Base-by-base conservation (phyloP, 2,797 vertebrate genomes). In the Oreortyx pictus region DNA sequence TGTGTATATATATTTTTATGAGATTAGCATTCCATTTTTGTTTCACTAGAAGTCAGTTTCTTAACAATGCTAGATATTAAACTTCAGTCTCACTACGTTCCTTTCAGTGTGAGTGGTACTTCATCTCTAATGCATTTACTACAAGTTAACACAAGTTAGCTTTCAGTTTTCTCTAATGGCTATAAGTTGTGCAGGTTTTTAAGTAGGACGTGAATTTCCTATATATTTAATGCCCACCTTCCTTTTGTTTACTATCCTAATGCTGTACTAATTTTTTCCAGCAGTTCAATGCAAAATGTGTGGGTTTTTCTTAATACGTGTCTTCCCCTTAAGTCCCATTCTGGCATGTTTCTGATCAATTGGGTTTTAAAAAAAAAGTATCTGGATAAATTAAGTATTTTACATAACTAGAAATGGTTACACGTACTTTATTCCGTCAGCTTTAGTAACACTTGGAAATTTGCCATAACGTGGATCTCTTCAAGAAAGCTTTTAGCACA, bases 1-100 rank as follows among this genome's bases (percentile, higher is more conserved):
- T 96, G 84, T 96, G 84, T 94, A 77, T 92, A 94, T 98, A 94
- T 98, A 97, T 98, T 98, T 98, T 98, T 98, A 97, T 97, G 95
- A 97, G 96, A 97, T 97, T 46, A 20, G 90, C 95, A 96, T 97
- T 97, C 91, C 95, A 89, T 94, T 97, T 95, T 91, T 97, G 94
- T 97, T 97, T 97, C 29, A 22, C 81, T 95, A 95, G 93, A 82
- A 89, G 52, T 66, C 62, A 81, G 95, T 97, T 96, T 96, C 94
- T 88, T 96, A 97, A 92, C 96, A 95, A 92, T 94, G 84, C 86
- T 95, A 97, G 93, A 65, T 95, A 97, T 97, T 98, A 97, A 97
- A 97, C 95, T 87, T 96, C 88, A 97, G 74, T 96, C 86, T 94
- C 93, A 90, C 79, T 96, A 94, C 86, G 89, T 96, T 94, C 89